A percentile compares a stretch with the other conserved stretches of the same genome.
Evolutionary conservation across 2,797 vertebrate genomes (phyloP).

Genomic region (Silurus lanzhouensis): DNA sequence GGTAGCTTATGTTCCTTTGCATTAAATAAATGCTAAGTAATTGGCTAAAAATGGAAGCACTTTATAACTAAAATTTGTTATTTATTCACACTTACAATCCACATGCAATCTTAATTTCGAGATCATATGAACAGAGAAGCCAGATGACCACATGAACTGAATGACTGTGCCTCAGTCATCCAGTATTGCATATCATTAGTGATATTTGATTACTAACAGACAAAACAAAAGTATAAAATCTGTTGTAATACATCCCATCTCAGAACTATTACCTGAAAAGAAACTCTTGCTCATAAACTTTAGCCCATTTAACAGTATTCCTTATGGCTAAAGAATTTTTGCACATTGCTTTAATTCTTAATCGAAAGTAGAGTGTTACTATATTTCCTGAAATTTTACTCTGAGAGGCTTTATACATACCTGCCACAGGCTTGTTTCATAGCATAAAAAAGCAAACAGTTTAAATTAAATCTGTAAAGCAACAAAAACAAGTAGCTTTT

Average conservation of each 20-base stretch:
- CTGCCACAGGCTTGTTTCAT: constrained; percentile 69
- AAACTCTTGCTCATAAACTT: not conserved
- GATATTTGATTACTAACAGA: not conserved
- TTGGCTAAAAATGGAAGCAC: constrained; percentile 12
- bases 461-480: constrained; percentile 67
- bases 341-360: not conserved
- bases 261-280: not conserved
- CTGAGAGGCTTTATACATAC: constrained; percentile 47
- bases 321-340: not conserved
- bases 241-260: not conserved
- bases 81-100: constrained; percentile 4
- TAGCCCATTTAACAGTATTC: not conserved
- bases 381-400: constrained; percentile 37
- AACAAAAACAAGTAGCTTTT: constrained; percentile 72
- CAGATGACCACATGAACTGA: not conserved
- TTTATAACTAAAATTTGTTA: not conserved
- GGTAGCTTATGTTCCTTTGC: not conserved
- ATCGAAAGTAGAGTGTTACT: constrained; percentile 49
- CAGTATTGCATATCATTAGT: constrained; percentile 5
- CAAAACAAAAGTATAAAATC: not conserved
- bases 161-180: not conserved
- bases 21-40: not conserved
- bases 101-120: not conserved
- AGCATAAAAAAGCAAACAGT: constrained; percentile 67
- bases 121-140: not conserved